These are phyloP conservation scores for Channa maculata DNA, from an alignment of 2,113 vertebrate species.

Conservation along the genomic window DNA sequence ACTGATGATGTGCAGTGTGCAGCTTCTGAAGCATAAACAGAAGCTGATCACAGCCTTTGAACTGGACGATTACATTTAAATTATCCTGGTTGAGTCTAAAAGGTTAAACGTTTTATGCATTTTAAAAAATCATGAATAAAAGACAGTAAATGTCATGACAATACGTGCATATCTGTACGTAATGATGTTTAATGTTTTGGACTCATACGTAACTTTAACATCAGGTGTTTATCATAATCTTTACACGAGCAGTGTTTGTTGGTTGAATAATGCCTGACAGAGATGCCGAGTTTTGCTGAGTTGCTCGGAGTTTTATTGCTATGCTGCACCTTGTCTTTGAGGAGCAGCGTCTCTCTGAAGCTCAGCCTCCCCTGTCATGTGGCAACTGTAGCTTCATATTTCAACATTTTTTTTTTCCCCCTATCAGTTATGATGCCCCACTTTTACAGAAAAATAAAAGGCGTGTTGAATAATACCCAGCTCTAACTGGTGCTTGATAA, in stretches of 20 bases:
- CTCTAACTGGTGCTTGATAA: conserved; percentile 4
- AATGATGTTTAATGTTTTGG: too few species aligned
- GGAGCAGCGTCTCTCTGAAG: conserved; percentile 11
- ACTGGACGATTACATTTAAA: too few species aligned
- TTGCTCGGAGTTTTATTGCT: not conserved
- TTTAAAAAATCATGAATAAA: too few species aligned
- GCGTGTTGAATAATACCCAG: not conserved
- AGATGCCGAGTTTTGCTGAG: not conserved
- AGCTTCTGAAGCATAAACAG: too few species aligned
- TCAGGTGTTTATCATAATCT: not conserved
- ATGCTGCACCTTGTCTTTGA: conserved; percentile 6
- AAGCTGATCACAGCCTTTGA: too few species aligned
- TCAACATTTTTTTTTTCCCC: not conserved
- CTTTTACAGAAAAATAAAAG: conserved; percentile 40
- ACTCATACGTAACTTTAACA: too few species aligned
- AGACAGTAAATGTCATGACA: too few species aligned
- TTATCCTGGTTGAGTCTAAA: too few species aligned
- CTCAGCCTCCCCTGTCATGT: not conserved
- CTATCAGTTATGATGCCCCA: conserved; percentile 1
- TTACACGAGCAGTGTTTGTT: not conserved
- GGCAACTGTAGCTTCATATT: not conserved
- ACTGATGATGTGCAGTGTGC: too few species aligned
- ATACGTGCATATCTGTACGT: too few species aligned
- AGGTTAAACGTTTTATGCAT: too few species aligned
- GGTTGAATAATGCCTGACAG: not conserved